phyloP scores from a whole-genome alignment of 2,888 invertebrate genomes.

The Protophormia terraenovae region DNA sequence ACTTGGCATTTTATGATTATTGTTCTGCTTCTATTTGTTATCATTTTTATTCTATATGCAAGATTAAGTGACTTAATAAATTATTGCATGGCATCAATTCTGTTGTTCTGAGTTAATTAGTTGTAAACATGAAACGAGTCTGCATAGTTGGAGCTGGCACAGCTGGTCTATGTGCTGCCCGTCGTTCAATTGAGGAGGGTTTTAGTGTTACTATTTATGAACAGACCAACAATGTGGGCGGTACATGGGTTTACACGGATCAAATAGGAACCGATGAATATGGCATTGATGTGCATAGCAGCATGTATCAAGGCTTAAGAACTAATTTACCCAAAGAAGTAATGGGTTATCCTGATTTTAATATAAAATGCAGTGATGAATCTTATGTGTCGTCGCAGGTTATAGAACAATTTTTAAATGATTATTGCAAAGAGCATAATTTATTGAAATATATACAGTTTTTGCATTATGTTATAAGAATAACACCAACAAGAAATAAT shows the following conservation, averaged over 20 bases:
- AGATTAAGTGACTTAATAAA: constrained; percentile 35
- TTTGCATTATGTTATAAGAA: constrained; percentile 83
- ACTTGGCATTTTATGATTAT: constrained; percentile 1
- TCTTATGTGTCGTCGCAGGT: constrained; percentile 90
- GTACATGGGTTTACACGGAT: constrained; percentile 95
- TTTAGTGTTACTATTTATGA: constrained; percentile 88
- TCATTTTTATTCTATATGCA: constrained; percentile 33
- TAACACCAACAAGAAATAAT: constrained; percentile 82
- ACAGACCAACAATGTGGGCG: constrained; percentile 89
- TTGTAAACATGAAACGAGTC: constrained; percentile 71
- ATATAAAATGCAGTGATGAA: constrained; percentile 82
- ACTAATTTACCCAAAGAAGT: constrained; percentile 97
- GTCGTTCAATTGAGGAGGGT: constrained; percentile 84
- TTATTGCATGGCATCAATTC: not conserved
- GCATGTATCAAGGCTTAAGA: constrained; percentile 96
- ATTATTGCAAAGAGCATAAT: constrained; percentile 87
- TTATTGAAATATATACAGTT: constrained; percentile 86
- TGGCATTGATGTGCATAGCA: constrained; percentile 92
- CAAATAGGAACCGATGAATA: constrained; percentile 87
- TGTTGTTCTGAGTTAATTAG: constrained; percentile 33
- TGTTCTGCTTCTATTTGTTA: constrained; percentile 43
- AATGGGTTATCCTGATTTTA: constrained; percentile 92
- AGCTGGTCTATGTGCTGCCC: constrained; percentile 92
- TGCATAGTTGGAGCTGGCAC: constrained; percentile 95
- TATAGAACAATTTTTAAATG: constrained; percentile 88